Percentiles rank a stretch among this genome's conserved stretches.
phyloP scores from a whole-genome alignment of 2,113 vertebrate species.

The Caranx ignobilis region DNA sequence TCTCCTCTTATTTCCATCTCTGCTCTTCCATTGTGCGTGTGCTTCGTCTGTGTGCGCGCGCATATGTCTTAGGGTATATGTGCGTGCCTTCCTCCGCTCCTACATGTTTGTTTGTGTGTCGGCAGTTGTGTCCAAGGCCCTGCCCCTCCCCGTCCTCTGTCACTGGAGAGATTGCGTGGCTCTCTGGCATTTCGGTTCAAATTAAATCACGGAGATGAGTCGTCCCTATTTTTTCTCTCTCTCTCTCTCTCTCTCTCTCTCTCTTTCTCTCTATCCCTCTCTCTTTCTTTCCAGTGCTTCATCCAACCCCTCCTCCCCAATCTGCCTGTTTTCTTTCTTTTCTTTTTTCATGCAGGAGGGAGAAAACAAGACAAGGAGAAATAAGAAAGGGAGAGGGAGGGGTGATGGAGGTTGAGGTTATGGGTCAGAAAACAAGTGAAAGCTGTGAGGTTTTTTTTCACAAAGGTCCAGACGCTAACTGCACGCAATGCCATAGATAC shows the following conservation, averaged over 20 bases:
- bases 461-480: conserved; percentile 6
- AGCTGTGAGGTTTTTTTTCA: conserved; percentile 26
- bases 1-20: not conserved
- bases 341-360: conserved; percentile 20
- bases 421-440: conserved; percentile 56
- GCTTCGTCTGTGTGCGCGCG: conserved; percentile 23
- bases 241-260: conserved; percentile 25
- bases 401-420: conserved; percentile 1
- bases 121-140: conserved; percentile 37
- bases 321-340: conserved; percentile 38
- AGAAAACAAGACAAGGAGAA: conserved; percentile 26
- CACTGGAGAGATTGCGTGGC: conserved; percentile 66
- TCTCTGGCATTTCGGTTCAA: conserved; percentile 77
- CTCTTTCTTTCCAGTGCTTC: conserved; percentile 33
- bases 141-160: conserved; percentile 67
- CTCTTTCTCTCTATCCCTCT: conserved; percentile 18
- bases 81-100: conserved; percentile 30
- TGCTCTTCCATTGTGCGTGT: conserved; percentile 23
- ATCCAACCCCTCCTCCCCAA: conserved; percentile 53
- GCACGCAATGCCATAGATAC: conserved; percentile 37
- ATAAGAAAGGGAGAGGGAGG: conserved; percentile 1
- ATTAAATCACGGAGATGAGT: conserved; percentile 77
- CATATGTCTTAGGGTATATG: conserved; percentile 39
- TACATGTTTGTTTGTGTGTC: conserved; percentile 34
- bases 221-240: conserved; percentile 47